These are phyloP conservation scores for Lycaon pictus DNA, from an alignment of 2,113 vertebrate species.

Conservation along the genomic window DNA sequence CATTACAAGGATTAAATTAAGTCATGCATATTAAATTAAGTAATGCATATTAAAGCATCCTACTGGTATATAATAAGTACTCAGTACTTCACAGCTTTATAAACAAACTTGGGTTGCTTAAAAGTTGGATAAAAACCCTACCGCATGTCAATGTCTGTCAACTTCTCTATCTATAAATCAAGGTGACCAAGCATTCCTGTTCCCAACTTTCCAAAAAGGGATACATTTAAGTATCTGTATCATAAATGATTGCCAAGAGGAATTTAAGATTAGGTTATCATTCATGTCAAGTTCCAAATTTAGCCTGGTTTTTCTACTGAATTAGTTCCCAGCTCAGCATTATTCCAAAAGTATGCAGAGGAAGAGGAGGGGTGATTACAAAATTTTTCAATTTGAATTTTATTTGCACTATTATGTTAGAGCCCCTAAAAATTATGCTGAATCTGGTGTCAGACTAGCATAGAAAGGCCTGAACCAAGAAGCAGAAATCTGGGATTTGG, in stretches of 20 bases:
- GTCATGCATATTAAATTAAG: background rate
- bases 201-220: background rate
- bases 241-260: background rate
- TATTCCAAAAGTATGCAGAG: background rate
- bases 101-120: background rate
- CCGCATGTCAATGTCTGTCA: background rate
- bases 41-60: background rate
- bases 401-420: background rate
- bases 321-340: background rate
- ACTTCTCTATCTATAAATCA: background rate
- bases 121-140: background rate
- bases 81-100: background rate
- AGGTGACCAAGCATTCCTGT: background rate
- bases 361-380: background rate
- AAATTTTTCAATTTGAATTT: constrained; percentile 2
- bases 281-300: background rate
- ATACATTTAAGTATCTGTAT: background rate
- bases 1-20: constrained; percentile 2
- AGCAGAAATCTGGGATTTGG: background rate
- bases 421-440: background rate
- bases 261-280: background rate
- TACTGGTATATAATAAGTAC: background rate
- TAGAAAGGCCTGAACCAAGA: background rate
- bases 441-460: background rate
- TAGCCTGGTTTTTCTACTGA: constrained; percentile 19